Evolutionary conservation across 2,113 vertebrate genomes (phyloP), one percentile per base, ranked within the genome.

Genomic region (Engystomops pustulosus): DNA sequence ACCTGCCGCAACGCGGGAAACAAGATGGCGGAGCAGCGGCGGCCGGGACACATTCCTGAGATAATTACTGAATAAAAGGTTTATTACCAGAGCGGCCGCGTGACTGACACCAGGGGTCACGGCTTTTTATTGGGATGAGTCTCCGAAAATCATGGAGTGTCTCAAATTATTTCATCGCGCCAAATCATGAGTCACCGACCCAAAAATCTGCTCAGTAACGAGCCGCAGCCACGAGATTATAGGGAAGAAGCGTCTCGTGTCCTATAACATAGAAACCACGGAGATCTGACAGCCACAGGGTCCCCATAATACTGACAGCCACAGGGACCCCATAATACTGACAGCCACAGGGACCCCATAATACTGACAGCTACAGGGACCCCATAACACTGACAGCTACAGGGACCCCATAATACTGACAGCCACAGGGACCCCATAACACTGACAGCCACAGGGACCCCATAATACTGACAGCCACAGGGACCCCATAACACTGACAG

Each of bases 21-120:
- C 72, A 75, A 75, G 47, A 75, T 75, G 75, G 51, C 75, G 10
- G 74, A 55, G 20, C 74, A 77, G 25, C 32, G 72, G 30, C 47
- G n/a, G 74, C 20, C 38, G 0, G 74, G 34, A 27, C 34, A 78
- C 74, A 58, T 77, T 58, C 74, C 49, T 38, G 49, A 36, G 49
- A 14, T 7, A 41, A 78, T 78, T 58, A 60, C 1, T 41, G 14
- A 78, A 58, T 78, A 78, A 78, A 78, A 78, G 6, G 47, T 78
- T 58, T 41, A 78, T 78, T 60, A 78, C 25, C 41, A n/a, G 10
- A 25, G 32, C 34, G 1, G 75, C 75, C 75, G 58, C 51, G 7
- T 77, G 14, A 77, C 51, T 10, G 1, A 55, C 3, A n/a, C 17
- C 53, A 41, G 75, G 51, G 75, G 75, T 9, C 12, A 11, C 20